Base-by-base conservation (phyloP, 2,888 invertebrate species). In the Campoplex capitator region DNA sequence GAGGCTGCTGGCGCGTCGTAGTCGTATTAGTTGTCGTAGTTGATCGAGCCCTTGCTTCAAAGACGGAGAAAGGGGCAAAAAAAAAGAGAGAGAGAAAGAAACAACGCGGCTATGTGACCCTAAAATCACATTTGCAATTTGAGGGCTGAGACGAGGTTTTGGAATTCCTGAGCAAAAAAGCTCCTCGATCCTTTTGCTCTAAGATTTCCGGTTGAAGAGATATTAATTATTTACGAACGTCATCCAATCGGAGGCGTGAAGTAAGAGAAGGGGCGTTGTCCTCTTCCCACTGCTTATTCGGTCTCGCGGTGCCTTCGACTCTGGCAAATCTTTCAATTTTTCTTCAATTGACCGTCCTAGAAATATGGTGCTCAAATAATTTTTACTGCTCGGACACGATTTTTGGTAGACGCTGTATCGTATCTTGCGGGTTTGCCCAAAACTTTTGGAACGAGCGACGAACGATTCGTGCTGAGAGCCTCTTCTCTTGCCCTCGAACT, bases 41-140 rank as follows among this genome's bases (percentile, higher is more conserved):
- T 71, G 82, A 87, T 87, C 84, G 79, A 84, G 81, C 84, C 80
- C 81, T 84, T 18, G 75, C 32, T 38, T 58, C 23, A 28, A 58
- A 76, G 56, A 65, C 6, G 51, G 48, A 35, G 45, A 48, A 77
- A 32, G 42, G 42, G n/a, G 42, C 56, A 62, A 45, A 58, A 74
- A 56, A 42, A 45, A 54, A 38, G 38, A 38, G 38, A 38, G 6
- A 38, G 4, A 6, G 38, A 1, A 38, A 1, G 38, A 38, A 38
- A 38, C 3, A 4, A 38, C 38, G 38, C 38, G 6, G 38, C 23
- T 23, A 23, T 23, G 9, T 58, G 28, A 28, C 6, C 62, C 32
- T 4, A 32, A 62, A 62, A 62, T 32, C 62, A 16, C 62, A 32
- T 32, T 62, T 16, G 32, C 32, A 16, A 16, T 13, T 58, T 13